phyloP scores from a whole-genome alignment of 2,113 vertebrate species.

The Excalfactoria chinensis region DNA sequence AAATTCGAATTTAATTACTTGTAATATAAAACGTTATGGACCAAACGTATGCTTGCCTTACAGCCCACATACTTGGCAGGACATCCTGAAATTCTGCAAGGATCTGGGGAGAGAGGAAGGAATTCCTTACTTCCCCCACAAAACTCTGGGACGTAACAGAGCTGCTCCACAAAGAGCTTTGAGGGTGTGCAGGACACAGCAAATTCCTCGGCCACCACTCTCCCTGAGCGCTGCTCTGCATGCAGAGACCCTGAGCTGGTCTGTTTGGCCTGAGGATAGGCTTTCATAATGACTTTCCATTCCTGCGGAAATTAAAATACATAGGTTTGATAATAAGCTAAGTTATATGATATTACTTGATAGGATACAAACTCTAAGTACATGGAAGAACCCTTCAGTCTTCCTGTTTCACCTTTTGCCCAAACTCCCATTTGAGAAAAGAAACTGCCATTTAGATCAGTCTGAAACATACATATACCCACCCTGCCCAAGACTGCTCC shows the following conservation, averaged over 20 bases:
- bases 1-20: background rate
- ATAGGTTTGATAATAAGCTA: slow-evolving; percentile 12
- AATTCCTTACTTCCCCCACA: background rate
- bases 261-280: background rate
- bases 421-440: background rate
- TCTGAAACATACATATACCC: background rate
- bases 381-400: background rate
- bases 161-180: background rate
- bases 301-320: slow-evolving; percentile 11
- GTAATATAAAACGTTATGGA: background rate
- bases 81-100: background rate
- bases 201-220: background rate
- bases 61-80: background rate
- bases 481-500: background rate
- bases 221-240: rapidly evolving
- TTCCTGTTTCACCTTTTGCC: background rate
- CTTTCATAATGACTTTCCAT: slow-evolving; percentile 1
- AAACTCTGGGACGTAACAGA: background rate
- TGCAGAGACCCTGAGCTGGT: background rate
- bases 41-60: background rate
- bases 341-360: background rate
- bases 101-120: background rate
- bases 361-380: background rate
- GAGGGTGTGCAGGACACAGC: background rate
- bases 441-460: background rate